Evolutionary conservation across 2,888 invertebrate species (phyloP), one percentile per base, ranked within the genome.

Genomic region (Volucella bombylans): DNA sequence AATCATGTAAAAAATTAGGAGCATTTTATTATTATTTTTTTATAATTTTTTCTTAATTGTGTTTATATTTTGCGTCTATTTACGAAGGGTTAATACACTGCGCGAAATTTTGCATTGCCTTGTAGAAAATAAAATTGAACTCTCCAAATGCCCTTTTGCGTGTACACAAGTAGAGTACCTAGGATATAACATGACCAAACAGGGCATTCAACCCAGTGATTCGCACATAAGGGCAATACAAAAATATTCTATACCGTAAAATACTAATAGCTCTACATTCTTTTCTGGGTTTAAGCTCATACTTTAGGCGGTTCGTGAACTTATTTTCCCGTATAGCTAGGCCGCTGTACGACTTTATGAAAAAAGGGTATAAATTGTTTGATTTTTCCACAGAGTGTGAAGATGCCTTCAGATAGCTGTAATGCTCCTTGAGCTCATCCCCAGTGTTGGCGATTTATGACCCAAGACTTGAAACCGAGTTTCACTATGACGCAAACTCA

Each of bases 401-500:
- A 31, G 12, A 9, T 6, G 52, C 54, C 23, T 67, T 67, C 8
- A 8, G 14, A n/a, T 9, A 9, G 1, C 9, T 68, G 1, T 6
- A 41, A 9, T 0, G 38, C 18, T 18, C 9, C 23, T 45, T 86
- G 14, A 11, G 31, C 9, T 31, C 54, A 8, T 2, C 85, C 14
- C 87, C 87, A n/a, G 77, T 89, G 10, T 71, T 90, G 11, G 83
- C 88, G 1, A 73, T 90, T 4, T 90, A 88, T 72, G 73, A 88
- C 43, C 88, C 88, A n/a, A 49, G 72, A 76, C 18, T 15, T 1
- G 74, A 77, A 38, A 87, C 88, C 9, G 88, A 89, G 76, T 52
- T 89, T 1, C 89, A 90, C 61, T 89, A 88, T 1, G 89, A 90
- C 73, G 89, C 89, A 0, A 88, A 87, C 64, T 45, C 79, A 1